phyloP scores from a whole-genome alignment of 2,888 invertebrate genomes.

The Crioceris asparagi region DNA sequence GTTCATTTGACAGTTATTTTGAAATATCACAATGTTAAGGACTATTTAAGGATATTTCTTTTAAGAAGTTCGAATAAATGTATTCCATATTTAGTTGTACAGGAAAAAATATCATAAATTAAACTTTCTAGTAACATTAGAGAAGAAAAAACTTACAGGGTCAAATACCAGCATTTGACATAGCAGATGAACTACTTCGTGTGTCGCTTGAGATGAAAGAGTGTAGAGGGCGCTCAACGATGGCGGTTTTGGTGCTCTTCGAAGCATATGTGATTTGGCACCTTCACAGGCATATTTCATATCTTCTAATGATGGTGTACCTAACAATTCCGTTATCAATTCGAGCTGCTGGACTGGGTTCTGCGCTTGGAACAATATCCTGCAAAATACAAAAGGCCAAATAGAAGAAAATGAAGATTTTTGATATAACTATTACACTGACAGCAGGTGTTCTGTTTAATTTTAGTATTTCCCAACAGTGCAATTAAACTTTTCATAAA shows the following conservation, averaged over 20 bases:
- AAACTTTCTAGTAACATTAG: not conserved
- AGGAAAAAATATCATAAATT: no score
- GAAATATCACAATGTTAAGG: no score
- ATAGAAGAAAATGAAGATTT: no score
- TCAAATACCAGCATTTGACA: constrained; percentile 97
- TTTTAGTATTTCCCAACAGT: no score
- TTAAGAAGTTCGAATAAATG: no score
- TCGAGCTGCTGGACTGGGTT: constrained; percentile 96
- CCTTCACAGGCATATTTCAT: constrained; percentile 97
- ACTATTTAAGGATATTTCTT: no score
- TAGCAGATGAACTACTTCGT: constrained; percentile 95
- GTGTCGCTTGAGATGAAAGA: constrained; percentile 81
- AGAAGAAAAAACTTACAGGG: constrained; percentile 57
- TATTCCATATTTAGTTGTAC: no score
- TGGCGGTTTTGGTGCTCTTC: constrained; percentile 78
- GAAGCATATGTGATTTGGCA: constrained; percentile 83
- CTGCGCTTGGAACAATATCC: constrained; percentile 89
- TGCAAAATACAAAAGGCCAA: constrained; percentile 21
- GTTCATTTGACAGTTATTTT: no score
- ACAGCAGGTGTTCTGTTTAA: no score
- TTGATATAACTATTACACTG: no score
- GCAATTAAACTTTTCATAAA: no score
- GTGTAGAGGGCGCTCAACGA: constrained; percentile 85
- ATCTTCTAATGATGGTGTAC: constrained; percentile 90
- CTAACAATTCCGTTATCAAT: constrained; percentile 92